Evolutionary conservation across 2,888 invertebrate genomes (phyloP), one percentile per base, ranked within the genome.

Genomic region (Pollenia labialis): DNA sequence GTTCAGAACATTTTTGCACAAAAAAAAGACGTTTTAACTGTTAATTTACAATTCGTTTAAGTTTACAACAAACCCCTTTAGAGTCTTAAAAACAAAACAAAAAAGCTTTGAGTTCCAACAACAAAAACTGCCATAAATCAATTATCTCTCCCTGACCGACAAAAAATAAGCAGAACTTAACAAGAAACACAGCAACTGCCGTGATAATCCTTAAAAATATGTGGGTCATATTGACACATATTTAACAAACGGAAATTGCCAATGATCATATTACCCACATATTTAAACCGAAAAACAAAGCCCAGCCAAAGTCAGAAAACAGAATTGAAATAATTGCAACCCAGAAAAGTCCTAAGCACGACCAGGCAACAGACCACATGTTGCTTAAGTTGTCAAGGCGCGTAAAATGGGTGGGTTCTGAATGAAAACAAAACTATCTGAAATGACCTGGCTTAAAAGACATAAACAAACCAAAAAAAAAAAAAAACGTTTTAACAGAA

Each of bases 141-240:
- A 80, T 81, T 86, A 85, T 80, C 77, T 87, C 48, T 74, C 75
- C 52, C 54, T 72, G 48, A n/a, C 16, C 56, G 32, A 62, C 56
- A 58, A 72, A 16, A 54, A 52, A 76, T 14, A 42, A 62, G 46
- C 44, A 58, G 64, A 32, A 50, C 68, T 54, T 68, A 69, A 68
- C 52, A 84, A 81, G 40, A 72, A 48, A 64, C 8, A 50, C 58
- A 62, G 72, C 81, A 80, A 62, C 68, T 44, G 58, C 32, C 62
- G 82, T 86, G 88, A 90, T 90, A 90, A 89, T 88, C 88, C 88
- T 88, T 85, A 88, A 87, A 88, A 88, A 88, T 88, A 89, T 88
- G 85, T 86, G 85, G 85, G 88, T 88, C 87, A 87, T 84, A 88
- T 86, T 87, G 86, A 87, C 88, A 88, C 85, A 88, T 83, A 86